Evolutionary conservation across 2,888 invertebrate species (phyloP), one percentile per base, ranked within the genome.

Genomic region (Eristalis pertinax): DNA sequence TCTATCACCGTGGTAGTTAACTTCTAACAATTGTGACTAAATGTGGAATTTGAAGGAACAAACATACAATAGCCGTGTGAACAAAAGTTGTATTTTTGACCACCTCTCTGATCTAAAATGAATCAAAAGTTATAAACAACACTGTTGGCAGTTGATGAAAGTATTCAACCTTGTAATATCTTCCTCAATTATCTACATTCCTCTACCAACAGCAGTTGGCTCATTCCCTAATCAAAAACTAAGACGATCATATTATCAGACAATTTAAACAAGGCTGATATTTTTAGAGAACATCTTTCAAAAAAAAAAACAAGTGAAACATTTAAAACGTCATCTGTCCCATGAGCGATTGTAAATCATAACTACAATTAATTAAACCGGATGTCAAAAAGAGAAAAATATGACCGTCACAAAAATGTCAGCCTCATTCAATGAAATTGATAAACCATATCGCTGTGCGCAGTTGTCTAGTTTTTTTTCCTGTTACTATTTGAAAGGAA

Each of bases 361-460:
- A 50, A 19, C 32, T 43, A 43, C 68, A 63, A 56, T n/a, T 62
- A 8, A 72, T 19, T 29, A 41, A 35, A 43, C 2, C 10, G 19
- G 35, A 43, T 63, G 35, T 63, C 22, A 70, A 60, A 19, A 50
- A 50, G 19, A 8, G n/a, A 50, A 50, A 50, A 50, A 1, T 50
- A 50, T 50, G 50, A 19, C 50, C 4, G 8, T 8, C 50, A 8
- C 50, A 50, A 50, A 19, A 50, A 19, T n/a, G 4, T 50, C 4
- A 50, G 50, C 8, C 50, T n/a, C n/a, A 50, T 50, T 50, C 50
- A 50, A 50, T 50, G 19, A 50, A 50, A 50, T 50, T 19, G 41
- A 64, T 68, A 65, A 84, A 70, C 60, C 74, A 75, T 69, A 69
- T 15, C 60, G 24, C 32, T 70, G 29, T 76, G 76, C 81, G 80